phyloP scores from a whole-genome alignment of 1,140 invertebrate genomes.

The Hycleus phaleratus region DNA sequence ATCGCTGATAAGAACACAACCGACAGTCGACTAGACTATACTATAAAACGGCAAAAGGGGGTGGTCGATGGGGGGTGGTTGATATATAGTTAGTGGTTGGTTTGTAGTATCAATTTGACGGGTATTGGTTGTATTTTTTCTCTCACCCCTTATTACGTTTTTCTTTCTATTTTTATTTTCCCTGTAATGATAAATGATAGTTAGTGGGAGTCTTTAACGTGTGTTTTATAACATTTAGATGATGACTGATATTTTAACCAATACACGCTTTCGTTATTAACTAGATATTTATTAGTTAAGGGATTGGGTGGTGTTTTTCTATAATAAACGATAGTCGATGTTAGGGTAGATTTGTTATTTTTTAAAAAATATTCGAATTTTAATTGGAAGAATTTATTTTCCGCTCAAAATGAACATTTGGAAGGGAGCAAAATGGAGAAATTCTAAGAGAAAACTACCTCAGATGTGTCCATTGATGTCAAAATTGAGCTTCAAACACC shows the following conservation, averaged over 20 bases:
- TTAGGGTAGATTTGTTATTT: too few relatives aligned
- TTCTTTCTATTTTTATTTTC: too few relatives aligned
- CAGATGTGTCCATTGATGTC: too few relatives aligned
- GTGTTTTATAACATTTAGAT: constrained; percentile 15
- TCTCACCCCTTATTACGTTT: too few relatives aligned
- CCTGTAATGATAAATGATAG: constrained; percentile 8
- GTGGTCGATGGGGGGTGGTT: neutral
- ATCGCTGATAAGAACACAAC: constrained; percentile 3
- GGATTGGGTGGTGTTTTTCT: neutral
- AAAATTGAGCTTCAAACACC: too few relatives aligned
- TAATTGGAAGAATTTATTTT: too few relatives aligned
- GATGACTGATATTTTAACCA: neutral
- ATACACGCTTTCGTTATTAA: constrained; percentile 2
- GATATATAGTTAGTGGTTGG: too few relatives aligned
- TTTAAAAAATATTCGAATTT: too few relatives aligned
- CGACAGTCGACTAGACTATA: neutral
- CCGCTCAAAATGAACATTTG: too few relatives aligned
- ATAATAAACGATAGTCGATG: neutral
- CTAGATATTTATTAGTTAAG: neutral
- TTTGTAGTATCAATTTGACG: constrained; percentile 18
- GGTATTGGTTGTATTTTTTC: constrained; percentile 4
- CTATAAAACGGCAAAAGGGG: constrained; percentile 15
- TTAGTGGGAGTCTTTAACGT: constrained; percentile 12
- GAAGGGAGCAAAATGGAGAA: too few relatives aligned
- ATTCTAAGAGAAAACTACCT: too few relatives aligned